A percentile compares a stretch with the other conserved stretches of the same genome.
phyloP scores from a whole-genome alignment of 2,888 invertebrate species.

The Ceramica pisi region DNA sequence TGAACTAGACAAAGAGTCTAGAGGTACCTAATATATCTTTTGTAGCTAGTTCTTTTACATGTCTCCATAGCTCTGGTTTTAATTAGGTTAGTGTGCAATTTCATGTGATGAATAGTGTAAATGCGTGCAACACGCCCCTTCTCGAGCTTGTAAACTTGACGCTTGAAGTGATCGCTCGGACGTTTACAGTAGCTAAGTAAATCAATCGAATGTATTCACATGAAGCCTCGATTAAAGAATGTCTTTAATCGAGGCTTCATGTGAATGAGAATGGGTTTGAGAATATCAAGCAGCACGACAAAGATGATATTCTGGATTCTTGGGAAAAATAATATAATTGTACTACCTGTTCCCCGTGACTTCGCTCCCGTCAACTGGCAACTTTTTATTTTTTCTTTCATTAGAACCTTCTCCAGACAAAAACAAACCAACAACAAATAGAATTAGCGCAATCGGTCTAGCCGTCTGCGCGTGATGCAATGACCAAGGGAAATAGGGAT shows the following conservation, averaged over 20 bases:
- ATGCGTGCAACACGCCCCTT: slow-evolving; percentile 42
- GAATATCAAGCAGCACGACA: not conserved
- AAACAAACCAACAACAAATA: too few relatives aligned
- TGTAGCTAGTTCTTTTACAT: slow-evolving; percentile 18
- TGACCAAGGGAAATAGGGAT: too few relatives aligned
- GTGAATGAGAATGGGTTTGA: not conserved
- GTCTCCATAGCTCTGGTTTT: slow-evolving; percentile 8
- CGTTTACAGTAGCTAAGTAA: not conserved
- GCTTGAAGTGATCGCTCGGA: slow-evolving; percentile 26
- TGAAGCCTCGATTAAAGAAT: too few relatives aligned
- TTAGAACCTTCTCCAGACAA: too few relatives aligned
- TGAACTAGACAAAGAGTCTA: slow-evolving; percentile 49
- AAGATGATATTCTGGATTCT: not conserved
- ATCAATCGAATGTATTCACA: too few relatives aligned
- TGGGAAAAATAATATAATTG: not conserved
- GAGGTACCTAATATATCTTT: slow-evolving; percentile 16
- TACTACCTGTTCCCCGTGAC: too few relatives aligned
- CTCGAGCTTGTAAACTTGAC: slow-evolving; percentile 22
- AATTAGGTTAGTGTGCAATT: slow-evolving; percentile 39
- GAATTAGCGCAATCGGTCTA: too few relatives aligned
- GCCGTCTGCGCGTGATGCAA: too few relatives aligned
- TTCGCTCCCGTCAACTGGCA: too few relatives aligned
- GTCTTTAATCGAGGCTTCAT: not conserved
- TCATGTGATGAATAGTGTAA: slow-evolving; percentile 25
- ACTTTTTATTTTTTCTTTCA: too few relatives aligned